Base-by-base conservation (phyloP, 1,140 invertebrate genomes). In the Diploscapter pachys region DNA sequence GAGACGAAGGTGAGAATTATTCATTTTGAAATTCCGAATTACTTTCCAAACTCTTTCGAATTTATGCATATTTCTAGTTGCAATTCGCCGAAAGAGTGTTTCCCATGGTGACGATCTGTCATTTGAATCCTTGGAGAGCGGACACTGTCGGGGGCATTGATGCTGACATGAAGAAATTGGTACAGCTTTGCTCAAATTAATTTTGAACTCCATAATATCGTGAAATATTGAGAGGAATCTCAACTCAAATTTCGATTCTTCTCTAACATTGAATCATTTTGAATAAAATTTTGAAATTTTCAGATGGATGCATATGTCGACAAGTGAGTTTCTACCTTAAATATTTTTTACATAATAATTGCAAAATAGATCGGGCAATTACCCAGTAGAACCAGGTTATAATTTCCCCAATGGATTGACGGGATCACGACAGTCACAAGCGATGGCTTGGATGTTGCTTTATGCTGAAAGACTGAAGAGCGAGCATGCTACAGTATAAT, bases 81-180 rank as follows among this genome's bases (percentile, higher is more conserved):
- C 72, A 81, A 79, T 81, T 81, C 73, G 59, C 76, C 3, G 73
- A 77, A 52, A 73, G 79, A 4, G 62, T 65, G 2, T 81, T 81
- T 55, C 80, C 80, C 53, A 63, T 74, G 0, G 80, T 81, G 31
- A 81, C 80, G 3, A 73, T 81, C 13, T 81, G 80, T 67, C 68
- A 81, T 76, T 49, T 81, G 31, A 81, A 81, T 72, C 80, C 80
- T 4, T 80, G 79, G 79, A 80, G 80, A 63, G 59, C 63, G 3
- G 5, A 53, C 9, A 65, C 65, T 57, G 61, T 65, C 2, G 53
- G 56, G 49, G 53, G n/a, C 51, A 57, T 51, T 3, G 63, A 66
- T 31, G 8, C 52, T 5, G 72, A 73, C 49, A 73, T 73, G 72
- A 57, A 51, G 4, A 4, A 59, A 4, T 53, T 73, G 62, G 72